Evolutionary conservation across 2,888 invertebrate species (phyloP), one percentile per base, ranked within the genome.

Genomic region (Lasioglossum villosulum): DNA sequence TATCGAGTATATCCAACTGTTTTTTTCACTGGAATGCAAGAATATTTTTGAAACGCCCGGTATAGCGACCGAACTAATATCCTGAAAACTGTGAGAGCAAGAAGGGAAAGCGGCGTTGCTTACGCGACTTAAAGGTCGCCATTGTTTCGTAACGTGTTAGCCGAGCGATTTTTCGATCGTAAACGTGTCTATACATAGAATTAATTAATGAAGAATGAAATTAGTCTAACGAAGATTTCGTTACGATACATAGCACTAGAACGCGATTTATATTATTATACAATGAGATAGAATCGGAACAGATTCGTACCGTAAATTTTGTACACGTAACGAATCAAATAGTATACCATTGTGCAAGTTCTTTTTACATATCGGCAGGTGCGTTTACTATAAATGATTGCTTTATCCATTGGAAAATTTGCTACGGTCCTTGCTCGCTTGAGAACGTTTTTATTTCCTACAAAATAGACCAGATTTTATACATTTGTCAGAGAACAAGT

Each of bases 21-120:
- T 8, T 8, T 8, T 19, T 23, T 19, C 19, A 6, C 48, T 48
- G n/a, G 27, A 59, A 16, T 1, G 30, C 16, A 2, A 30, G 30
- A 63, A 30, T 63, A 63, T 63, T 63, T 30, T 63, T 23, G 30
- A 16, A 34, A 34, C 34, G 19, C 30, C 34, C 1, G 34, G 34
- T 34, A 34, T 8, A 66, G 10, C 34, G 30, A 34, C 4, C 34
- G 10, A 34, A 34, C 34, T 1, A 34, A 23, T 34, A 66, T 66
- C 6, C 66, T 66, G 34, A 66, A 66, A 66, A 66, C 66, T 66
- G 66, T 66, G 66, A 34, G 66, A 66, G 34, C 66, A 66, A 66
- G 66, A 66, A 66, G 66, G 66, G 66, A 66, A 66, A 66, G 66
- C 34, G 66, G 23, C 66, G 66, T 66, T 66, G 66, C 66, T 63